A percentile compares a stretch with the other conserved stretches of the same genome.
phyloP scores from a whole-genome alignment of 2,113 vertebrate genomes.

The Martes martes region DNA sequence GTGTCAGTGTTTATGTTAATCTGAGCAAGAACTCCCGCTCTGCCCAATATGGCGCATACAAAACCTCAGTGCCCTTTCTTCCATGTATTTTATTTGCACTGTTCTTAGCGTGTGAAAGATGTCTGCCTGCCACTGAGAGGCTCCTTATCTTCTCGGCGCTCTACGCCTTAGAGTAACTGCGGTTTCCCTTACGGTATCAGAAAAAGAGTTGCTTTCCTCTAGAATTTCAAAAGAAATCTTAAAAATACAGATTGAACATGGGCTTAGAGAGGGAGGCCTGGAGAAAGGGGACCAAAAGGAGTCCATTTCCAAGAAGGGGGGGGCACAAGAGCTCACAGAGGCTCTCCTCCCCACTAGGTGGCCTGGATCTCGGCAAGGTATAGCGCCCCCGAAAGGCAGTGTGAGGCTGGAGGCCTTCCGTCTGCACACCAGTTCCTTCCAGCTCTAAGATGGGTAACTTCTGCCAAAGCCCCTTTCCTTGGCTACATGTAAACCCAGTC shows the following conservation, averaged over 20 bases:
- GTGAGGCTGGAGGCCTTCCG: not conserved
- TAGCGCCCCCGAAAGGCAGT: not conserved
- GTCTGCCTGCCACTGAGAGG: constrained; percentile 37
- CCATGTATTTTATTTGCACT: constrained; percentile 45
- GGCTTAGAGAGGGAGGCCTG: not conserved
- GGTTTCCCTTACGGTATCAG: constrained; percentile 14
- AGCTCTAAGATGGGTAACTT: not conserved
- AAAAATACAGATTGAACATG: constrained; percentile 50
- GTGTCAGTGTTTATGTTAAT: constrained; percentile 70
- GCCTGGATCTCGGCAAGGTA: not conserved
- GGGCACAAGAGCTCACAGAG: not conserved
- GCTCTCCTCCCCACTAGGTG: not conserved
- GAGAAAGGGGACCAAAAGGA: not conserved
- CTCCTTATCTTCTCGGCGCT: constrained; percentile 30
- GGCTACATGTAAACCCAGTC: not conserved
- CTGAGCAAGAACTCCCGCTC: constrained; percentile 68
- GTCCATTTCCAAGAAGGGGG: constrained; percentile 3
- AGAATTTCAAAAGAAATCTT: constrained; percentile 58
- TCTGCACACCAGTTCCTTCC: not conserved
- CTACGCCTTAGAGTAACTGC: constrained; percentile 2
- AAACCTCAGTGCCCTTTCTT: constrained; percentile 63
- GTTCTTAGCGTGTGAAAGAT: constrained; percentile 56
- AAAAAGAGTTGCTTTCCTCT: constrained; percentile 54
- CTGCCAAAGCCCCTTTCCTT: not conserved
- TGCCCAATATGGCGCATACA: constrained; percentile 62